Base-by-base conservation (phyloP, 2,888 invertebrate genomes). In the Melinaea menophilus region DNA sequence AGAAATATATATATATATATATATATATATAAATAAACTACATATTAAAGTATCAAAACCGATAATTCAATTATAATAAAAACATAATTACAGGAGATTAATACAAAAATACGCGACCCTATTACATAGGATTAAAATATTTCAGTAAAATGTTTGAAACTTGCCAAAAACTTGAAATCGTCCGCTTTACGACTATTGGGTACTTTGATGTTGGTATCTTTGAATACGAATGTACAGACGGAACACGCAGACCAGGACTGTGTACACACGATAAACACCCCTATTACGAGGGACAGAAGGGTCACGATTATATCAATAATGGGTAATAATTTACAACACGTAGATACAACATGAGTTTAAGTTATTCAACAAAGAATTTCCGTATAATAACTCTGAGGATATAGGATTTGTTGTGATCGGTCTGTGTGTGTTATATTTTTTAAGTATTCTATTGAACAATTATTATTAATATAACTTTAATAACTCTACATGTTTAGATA, bases 111-210 rank as follows among this genome's bases (percentile, higher is more conserved):
- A 51, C 7, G 22, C 9, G 31, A 51, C 48, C 13, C 31, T 9
- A 5, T 51, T 51, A 51, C 41, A 54, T 47, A 58, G 59, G n/a
- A 56, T 56, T 56, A 37, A 13, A 59, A 48, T 34, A 13, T 59
- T 54, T 11, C 48, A 55, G 45, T 59, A 41, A 12, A 59, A 56
- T 48, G 59, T 64, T 60, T 48, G 56, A 34, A 59, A 58, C 7
- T 57, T 35, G 55, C 82, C 82, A 82, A 82, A 86, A 80, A 87
- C 78, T 86, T 84, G 82, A 86, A 87, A 88, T 86, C 79, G 84
- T 82, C 79, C 77, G 79, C 79, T 88, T 90, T 88, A 88, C 79
- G 85, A 81, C 86, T 83, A 88, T 87, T 75, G 79, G 75, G 79
- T 85, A 84, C 82, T 86, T 79, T 75, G 79, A 82, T 84, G 77